Evolutionary conservation across 2,113 vertebrate species (phyloP).

Genomic region (Platichthys stellatus): DNA sequence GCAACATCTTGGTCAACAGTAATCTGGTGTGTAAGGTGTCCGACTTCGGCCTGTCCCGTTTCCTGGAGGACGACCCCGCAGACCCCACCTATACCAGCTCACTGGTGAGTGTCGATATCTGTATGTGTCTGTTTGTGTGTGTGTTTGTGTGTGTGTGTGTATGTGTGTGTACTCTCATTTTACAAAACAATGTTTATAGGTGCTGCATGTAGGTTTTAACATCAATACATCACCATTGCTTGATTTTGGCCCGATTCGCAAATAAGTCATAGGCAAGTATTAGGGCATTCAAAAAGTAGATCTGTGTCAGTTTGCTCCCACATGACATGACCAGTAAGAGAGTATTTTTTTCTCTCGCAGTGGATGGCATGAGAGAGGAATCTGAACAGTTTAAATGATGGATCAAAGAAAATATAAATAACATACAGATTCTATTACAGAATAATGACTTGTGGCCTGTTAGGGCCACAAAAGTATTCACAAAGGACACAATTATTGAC

Average conservation of each 20-base stretch:
- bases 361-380: background rate
- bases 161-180: constrained; percentile 10
- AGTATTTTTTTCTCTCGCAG: background rate
- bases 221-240: constrained; percentile 28
- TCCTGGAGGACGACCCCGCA: constrained; percentile 92
- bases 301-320: constrained; percentile 16
- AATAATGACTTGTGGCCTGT: no score
- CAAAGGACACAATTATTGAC: background rate
- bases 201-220: constrained; percentile 30
- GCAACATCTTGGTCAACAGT: constrained; percentile 97
- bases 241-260: constrained; percentile 5
- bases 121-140: constrained; percentile 37
- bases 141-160: background rate
- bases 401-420: background rate
- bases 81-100: constrained; percentile 98
- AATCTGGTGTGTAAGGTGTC: constrained; percentile 99
- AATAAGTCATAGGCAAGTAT: background rate
- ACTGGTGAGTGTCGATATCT: constrained; percentile 82
- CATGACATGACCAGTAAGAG: constrained; percentile 3
- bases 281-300: constrained; percentile 11
- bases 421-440: background rate
- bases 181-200: constrained; percentile 36
- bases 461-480: no score
- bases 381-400: background rate
- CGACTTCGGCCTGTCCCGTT: constrained; percentile 95